These are phyloP conservation scores for Deilephila porcellus DNA, from an alignment of 2,888 invertebrate species.

Conservation along the genomic window DNA sequence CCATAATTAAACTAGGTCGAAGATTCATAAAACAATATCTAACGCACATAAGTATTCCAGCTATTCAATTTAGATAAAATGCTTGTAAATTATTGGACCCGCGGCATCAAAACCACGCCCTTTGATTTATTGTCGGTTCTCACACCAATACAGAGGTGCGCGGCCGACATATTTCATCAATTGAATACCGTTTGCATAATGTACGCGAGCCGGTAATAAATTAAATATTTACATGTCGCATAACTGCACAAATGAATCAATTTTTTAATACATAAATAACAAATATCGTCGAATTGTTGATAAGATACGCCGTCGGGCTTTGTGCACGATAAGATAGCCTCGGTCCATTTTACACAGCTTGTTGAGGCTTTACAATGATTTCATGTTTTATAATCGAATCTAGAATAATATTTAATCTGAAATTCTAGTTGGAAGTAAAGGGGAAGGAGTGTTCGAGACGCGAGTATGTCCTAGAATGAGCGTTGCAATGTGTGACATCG, in stretches of 20 bases:
- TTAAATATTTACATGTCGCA: neutral
- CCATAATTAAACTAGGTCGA: neutral
- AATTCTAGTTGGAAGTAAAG: neutral
- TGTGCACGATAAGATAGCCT: slow-evolving; percentile 16
- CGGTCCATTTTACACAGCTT: slow-evolving; percentile 20
- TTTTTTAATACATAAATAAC: slow-evolving; percentile 8
- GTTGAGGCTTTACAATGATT: slow-evolving; percentile 5
- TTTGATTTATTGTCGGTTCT: slow-evolving; percentile 24
- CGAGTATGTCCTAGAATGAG: too few relatives aligned
- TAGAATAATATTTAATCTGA: neutral
- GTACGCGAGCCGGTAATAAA: slow-evolving; percentile 10
- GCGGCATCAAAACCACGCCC: slow-evolving; percentile 17
- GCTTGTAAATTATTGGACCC: slow-evolving; percentile 4
- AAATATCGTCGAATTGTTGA: slow-evolving; percentile 15
- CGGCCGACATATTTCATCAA: slow-evolving; percentile 12
- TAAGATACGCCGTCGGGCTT: slow-evolving; percentile 17
- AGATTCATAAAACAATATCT: neutral
- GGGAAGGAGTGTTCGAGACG: too few relatives aligned
- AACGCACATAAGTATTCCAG: too few relatives aligned
- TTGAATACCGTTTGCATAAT: slow-evolving; percentile 9
- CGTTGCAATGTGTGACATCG: neutral
- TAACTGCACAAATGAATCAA: slow-evolving; percentile 15
- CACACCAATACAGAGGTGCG: slow-evolving; percentile 14
- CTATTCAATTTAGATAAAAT: slow-evolving; percentile 18
- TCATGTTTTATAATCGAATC: neutral